Evolutionary conservation across 2,888 invertebrate genomes (phyloP), one percentile per base, ranked within the genome.

Genomic region (Cepaea hortensis): DNA sequence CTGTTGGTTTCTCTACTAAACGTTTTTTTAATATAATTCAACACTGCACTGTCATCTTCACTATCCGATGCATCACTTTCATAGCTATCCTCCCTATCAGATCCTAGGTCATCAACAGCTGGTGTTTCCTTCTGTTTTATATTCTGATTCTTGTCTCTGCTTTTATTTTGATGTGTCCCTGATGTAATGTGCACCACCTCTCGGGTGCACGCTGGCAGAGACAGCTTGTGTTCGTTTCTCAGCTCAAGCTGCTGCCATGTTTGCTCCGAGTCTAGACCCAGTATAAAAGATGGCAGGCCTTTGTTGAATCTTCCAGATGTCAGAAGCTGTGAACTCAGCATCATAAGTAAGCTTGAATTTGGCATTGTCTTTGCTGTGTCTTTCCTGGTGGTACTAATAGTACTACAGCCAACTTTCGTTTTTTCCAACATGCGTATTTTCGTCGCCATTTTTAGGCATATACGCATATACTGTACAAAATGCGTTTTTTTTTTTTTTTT

Each of bases 231-330:
- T 3, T 96, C 95, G 93, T 97, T 97, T 94, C 97, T 97, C 55
- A 98, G 95, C 93, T 98, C 98, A 62, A 98, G 94, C 95, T 98
- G 96, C 93, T 98, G 98, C 98, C 98, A 99, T 90, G 98, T 97
- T 95, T 98, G 98, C 94, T 98, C 98, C 85, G 96, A 96, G 93
- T 98, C 98, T 94, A 98, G 97, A 80, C 96, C 96, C 0, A 97
- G 95, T 23, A 97, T 96, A 72, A 98, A 95, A 93, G 97, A 91
- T 50, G 93, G 91, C 7, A 94, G 87, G 20, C 92, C 90, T 50
- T 61, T 81, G 9, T 87, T 88, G 23, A 81, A 87, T 75, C 84
- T 35, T n/a, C 84, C 87, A n/a, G 23, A 23, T 18, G 73, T 50
- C 61, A 87, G 84, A 70, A 89, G 75, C 81, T 81, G 79, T 79